Evolutionary conservation across 2,888 invertebrate genomes (phyloP), one percentile per base, ranked within the genome.

Genomic region (Drosophila prostipennis): DNA sequence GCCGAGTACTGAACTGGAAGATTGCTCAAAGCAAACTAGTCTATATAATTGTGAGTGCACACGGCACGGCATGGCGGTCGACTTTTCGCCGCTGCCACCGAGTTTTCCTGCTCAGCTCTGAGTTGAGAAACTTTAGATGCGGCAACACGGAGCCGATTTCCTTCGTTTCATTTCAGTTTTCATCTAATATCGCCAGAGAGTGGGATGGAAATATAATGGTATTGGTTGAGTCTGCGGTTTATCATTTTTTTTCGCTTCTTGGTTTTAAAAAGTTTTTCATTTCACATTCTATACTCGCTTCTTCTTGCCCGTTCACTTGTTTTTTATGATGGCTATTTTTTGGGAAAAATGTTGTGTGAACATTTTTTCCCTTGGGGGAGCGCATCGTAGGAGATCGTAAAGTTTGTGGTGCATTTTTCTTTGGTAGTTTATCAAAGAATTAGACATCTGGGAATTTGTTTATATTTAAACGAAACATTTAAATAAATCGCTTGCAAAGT

Each of bases 21-120:
- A 89, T 89, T 89, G 84, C 89, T 89, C 74, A 89, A 89, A 77
- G 84, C 89, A 89, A 85, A 85, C 84, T 85, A 89, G 87, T 85
- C 84, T 85, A 87, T 85, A 85, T 89, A 85, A 87, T 77, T 85
- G 65, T 79, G 89, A 85, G 87, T 85, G 84, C 84, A 85, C 84
- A 85, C 84, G 84, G 84, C 84, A 84, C 88, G 58, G 55, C 54
- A 51, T 80, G 52, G 55, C 55, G 45, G 29, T 14, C 48, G 34
- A 34, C 48, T 48, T 46, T 46, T 46, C 43, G 64, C 32, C 40
- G 51, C 39, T 39, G 60, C 75, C 70, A 79, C 78, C 59, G 67
- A 76, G 72, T 63, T 74, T 74, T 40, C 64, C 54, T 74, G 63
- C 70, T 73, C 73, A 67, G 72, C 55, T 59, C 63, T 67, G 69